Evolutionary conservation across 1,140 invertebrate genomes (phyloP).

Genomic region (Mya arenaria): DNA sequence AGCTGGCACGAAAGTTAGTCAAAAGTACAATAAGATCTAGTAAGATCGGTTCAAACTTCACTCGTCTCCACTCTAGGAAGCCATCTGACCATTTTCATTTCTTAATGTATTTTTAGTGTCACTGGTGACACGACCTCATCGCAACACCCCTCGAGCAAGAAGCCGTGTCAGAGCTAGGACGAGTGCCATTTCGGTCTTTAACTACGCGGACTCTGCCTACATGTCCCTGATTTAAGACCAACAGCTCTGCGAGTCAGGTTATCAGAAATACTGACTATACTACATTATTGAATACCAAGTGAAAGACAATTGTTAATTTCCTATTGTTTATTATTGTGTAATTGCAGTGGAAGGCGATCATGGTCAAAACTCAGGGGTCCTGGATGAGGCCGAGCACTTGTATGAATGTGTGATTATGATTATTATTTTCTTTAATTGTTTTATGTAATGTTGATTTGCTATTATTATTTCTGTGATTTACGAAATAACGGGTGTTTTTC

Average conservation of each 20-base stretch:
- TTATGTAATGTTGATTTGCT: conserved; percentile 34
- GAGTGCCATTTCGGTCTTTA: conserved; percentile 36
- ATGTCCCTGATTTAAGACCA: conserved; percentile 34
- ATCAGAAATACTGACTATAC: conserved; percentile 39
- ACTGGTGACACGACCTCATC: conserved; percentile 34
- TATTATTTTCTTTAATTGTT: conserved; percentile 44
- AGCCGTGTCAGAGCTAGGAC: conserved; percentile 34
- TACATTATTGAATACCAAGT: conserved; percentile 30
- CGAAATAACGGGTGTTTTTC: conserved; percentile 34
- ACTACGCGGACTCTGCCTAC: conserved; percentile 25
- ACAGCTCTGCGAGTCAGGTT: conserved; percentile 33
- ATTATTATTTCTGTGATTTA: conserved; percentile 41
- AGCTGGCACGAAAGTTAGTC: conserved; percentile 31
- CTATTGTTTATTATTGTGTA: conserved; percentile 37
- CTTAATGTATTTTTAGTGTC: conserved; percentile 36
- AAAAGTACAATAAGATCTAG: conserved; percentile 33
- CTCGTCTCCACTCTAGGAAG: conserved; percentile 26
- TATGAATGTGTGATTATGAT: conserved; percentile 37
- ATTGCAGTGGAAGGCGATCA: conserved; percentile 39
- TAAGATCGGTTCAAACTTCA: conserved; percentile 37
- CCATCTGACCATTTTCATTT: conserved; percentile 24
- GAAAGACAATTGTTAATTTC: conserved; percentile 40
- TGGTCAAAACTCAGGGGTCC: conserved; percentile 39
- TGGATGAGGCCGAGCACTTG: conserved; percentile 45
- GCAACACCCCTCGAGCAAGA: conserved; percentile 37